Conservation (phyloP, 2,113 vertebrate species). For the Anoplopoma fimbria region DNA sequence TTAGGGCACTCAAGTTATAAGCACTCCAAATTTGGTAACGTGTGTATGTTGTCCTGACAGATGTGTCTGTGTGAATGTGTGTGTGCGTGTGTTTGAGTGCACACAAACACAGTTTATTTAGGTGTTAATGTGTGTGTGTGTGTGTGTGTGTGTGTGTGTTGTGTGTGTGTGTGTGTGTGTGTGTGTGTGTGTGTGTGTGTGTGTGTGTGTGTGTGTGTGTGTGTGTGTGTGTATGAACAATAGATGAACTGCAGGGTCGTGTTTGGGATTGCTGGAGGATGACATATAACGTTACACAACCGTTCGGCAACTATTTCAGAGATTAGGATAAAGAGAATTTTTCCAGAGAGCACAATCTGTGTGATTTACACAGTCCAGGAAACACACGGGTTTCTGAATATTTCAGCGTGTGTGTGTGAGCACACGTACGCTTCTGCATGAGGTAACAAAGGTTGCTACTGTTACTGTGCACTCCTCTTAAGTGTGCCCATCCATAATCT, state of each 20-base stretch:
- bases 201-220: slow-evolving; percentile 21
- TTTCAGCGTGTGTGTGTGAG: background rate
- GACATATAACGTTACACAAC: slow-evolving; percentile 17
- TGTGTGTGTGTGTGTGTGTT: slow-evolving; percentile 22
- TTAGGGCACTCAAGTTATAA: slow-evolving; percentile 41
- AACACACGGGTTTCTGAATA: background rate
- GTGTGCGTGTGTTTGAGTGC: slow-evolving; percentile 27
- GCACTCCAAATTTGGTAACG: slow-evolving; percentile 60
- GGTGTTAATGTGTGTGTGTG: slow-evolving; percentile 30
- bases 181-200: slow-evolving; percentile 21
- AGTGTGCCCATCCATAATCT: slow-evolving; percentile 43
- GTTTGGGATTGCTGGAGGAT: slow-evolving; percentile 29
- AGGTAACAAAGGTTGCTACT: slow-evolving; percentile 38
- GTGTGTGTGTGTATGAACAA: slow-evolving; percentile 26
- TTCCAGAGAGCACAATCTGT: background rate
- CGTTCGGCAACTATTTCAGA: background rate
- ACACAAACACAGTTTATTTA: too few species aligned
- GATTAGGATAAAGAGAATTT: slow-evolving; percentile 10
- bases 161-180: slow-evolving; percentile 26
- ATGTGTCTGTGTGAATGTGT: slow-evolving; percentile 28
- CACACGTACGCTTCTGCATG: slow-evolving; percentile 5
- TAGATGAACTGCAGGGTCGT: background rate
- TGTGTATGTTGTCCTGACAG: slow-evolving; percentile 30
- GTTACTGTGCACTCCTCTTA: slow-evolving; percentile 20
- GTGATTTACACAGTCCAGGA: background rate